These are phyloP conservation scores for Catharus ustulatus DNA, from an alignment of 2,797 vertebrate species.

Conservation along the genomic window DNA sequence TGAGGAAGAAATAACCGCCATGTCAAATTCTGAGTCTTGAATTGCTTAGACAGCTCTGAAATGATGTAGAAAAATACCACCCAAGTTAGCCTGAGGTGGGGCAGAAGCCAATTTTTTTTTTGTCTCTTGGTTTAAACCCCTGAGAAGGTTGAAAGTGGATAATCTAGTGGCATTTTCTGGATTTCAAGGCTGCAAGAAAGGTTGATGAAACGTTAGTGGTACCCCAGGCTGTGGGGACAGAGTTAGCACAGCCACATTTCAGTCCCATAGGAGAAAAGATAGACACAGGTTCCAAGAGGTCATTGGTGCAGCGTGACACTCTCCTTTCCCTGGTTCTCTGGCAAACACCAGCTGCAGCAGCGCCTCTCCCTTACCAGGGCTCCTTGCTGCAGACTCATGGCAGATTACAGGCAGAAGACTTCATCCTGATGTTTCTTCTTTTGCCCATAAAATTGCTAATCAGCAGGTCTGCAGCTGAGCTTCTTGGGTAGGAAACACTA, in stretches of 20 bases:
- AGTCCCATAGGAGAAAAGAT: background rate
- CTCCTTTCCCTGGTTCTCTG: background rate
- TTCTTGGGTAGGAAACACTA: background rate
- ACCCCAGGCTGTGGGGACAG: background rate
- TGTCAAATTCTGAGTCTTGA: background rate
- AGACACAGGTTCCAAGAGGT: background rate
- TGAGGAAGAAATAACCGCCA: background rate
- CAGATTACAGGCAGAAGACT: background rate
- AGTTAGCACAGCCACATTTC: background rate
- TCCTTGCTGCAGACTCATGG: background rate
- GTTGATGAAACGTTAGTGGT: background rate
- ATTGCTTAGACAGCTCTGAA: background rate
- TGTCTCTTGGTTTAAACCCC: background rate
- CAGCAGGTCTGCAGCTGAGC: background rate
- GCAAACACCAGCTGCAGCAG: background rate
- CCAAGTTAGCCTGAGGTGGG: background rate
- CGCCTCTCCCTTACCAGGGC: background rate
- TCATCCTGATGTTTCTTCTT: background rate
- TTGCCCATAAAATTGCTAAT: background rate
- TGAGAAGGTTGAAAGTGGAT: background rate
- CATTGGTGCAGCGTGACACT: fast-evolving
- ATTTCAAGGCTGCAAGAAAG: background rate
- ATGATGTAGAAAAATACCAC: background rate
- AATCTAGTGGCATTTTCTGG: background rate
- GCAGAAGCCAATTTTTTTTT: background rate